These are phyloP conservation scores for Cotesia glomerata DNA, from an alignment of 1,140 invertebrate genomes.

Conservation along the genomic window DNA sequence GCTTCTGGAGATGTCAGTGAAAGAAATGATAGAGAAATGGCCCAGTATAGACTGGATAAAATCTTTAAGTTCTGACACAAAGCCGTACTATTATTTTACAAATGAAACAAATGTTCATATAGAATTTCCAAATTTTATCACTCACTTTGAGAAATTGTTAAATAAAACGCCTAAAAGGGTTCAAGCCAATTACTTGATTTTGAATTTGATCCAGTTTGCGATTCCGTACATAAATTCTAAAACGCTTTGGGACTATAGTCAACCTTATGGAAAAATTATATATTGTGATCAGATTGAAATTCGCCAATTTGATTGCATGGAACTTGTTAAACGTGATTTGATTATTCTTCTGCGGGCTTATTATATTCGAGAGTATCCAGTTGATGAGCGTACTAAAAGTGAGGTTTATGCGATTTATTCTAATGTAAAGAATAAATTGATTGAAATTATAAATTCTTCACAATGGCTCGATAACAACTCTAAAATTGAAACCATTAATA, in stretches of 20 bases:
- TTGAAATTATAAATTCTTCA: too few relatives aligned
- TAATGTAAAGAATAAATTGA: too few relatives aligned
- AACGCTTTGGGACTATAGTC: neutral
- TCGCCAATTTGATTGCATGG: neutral
- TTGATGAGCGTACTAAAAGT: too few relatives aligned
- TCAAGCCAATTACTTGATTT: slow-evolving; percentile 52
- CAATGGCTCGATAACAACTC: too few relatives aligned
- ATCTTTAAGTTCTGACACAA: too few relatives aligned
- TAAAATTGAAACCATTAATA: too few relatives aligned
- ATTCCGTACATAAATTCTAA: neutral
- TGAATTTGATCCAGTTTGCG: neutral
- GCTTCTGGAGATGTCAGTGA: too few relatives aligned
- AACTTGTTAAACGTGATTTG: too few relatives aligned
- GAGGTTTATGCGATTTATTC: too few relatives aligned
- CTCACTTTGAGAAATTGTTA: slow-evolving; percentile 70
- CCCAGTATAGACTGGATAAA: neutral
- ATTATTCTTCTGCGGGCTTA: too few relatives aligned
- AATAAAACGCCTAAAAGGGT: slow-evolving; percentile 62
- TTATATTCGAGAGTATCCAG: too few relatives aligned
- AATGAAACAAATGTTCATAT: slow-evolving; percentile 65
- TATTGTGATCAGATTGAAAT: slow-evolving; percentile 39
- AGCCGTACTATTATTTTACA: slow-evolving; percentile 51
- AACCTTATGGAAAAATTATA: slow-evolving; percentile 48
- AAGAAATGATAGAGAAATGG: neutral
- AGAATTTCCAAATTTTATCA: slow-evolving; percentile 78